Base-by-base conservation (phyloP, 2,113 vertebrate genomes). In the Calidris pugnax region DNA sequence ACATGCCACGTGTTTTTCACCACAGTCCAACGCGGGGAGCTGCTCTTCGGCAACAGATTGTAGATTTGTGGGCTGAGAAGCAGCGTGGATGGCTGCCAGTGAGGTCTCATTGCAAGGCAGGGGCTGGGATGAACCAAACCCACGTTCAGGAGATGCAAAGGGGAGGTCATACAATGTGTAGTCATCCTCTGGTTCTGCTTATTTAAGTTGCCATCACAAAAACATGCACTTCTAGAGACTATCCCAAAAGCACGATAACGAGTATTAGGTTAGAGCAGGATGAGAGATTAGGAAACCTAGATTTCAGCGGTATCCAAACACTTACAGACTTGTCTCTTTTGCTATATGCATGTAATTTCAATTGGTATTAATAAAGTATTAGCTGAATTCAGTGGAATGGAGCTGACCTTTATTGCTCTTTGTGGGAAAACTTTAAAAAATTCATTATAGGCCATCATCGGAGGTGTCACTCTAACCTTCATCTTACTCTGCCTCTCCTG, bases 341-440 rank as follows among this genome's bases (percentile, higher is more conserved):
- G 35, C 84, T 64, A 11, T 60, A 23, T 20, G 50, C 68, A 9
- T 23, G 53, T 72, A 21, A 73, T 89, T 86, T 83, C 77, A 37
- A 14, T 16, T 37, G 41, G 47, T 69, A 91, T 87, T 72, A 93
- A 86, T 77, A 47, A 90, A 75, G 84, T 24, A 60, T 87, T 60
- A 47, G 28, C 41, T 76, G 73, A 60, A 50, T 50, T 76, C 85
- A 28, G 67, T 53, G 64, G 63, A 64, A 89, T 59, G 39, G 55
- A 89, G 48, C 55, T 86, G 87, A 93, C 81, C 81, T 84, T 89
- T 87, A 30, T 17, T 57, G 55, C 68, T 87, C 68, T 73, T 77
- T 56, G 76, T 5, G 69, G 59, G 81, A 81, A 83, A 81, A 95
- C 30, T 91, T 80, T 81, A 35, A 94, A 94, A 93, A 76, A 87